Base-by-base conservation (phyloP, 2,888 invertebrate species). In the Calephelis perditalis region DNA sequence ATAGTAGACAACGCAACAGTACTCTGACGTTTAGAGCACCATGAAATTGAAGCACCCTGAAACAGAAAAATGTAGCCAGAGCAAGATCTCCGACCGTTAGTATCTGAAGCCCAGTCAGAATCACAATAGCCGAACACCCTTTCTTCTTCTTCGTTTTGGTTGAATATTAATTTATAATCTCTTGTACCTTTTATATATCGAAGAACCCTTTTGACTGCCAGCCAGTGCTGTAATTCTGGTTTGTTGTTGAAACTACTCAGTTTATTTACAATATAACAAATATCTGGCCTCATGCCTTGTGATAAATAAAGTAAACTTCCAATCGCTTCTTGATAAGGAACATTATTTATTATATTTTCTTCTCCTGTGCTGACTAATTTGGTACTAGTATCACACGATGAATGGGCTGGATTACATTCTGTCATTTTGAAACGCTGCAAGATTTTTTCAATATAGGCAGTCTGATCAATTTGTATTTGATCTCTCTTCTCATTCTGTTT, bases 11-110 rank as follows among this genome's bases (percentile, higher is more conserved):
- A 62, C 0, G 68, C 67, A 35, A 70, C 61, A 5, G 67, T 65
- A 1, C 45, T 64, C 49, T 73, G 71, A 4, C 63, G 64, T 47
- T 57, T 65, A 11, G 73, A 73, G 6, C 56, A 61, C 73, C 73
- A 76, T n/a, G 61, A 57, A 36, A 73, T 69, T 8, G 69, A 54
- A 36, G 67, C 72, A 61, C 70, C 70, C 64, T 73, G 71, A 63
- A 68, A 68, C 0, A 70, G 7, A 63, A 72, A 73, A 9, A 60
- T 56, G 44, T 70, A 73, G 6, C 73, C 72, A 2, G 71, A 65
- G 40, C 70, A 70, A 0, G 69, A 71, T 52, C 66, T 66, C 57
- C 70, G 47, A 15, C 69, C 68, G 8, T 58, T 59, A 7, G n/a
- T 36, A 40, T 63, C 44, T 7, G 8, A 63, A 2, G 71, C 71